Evolutionary conservation across 2,888 invertebrate genomes (phyloP).

Genomic region (Drosophila villosipedis): DNA sequence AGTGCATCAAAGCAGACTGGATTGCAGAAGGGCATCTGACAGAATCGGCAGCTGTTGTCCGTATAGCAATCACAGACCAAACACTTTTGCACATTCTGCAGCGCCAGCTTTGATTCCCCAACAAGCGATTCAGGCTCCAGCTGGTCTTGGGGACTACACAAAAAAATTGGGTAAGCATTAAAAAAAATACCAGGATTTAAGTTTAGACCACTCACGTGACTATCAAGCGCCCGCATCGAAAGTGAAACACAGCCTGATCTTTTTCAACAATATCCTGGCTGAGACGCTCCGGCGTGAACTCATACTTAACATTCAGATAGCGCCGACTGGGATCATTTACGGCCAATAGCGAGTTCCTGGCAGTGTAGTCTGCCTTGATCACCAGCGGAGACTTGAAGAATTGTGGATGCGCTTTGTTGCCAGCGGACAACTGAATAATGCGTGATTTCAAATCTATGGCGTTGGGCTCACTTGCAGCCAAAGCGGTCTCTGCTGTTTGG

Average conservation of each 20-base stretch:
- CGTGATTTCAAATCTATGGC: constrained; percentile 39
- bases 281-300: constrained; percentile 72
- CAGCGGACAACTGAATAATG: constrained; percentile 60
- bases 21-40: constrained; percentile 74
- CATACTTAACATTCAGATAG: constrained; percentile 71
- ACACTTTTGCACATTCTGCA: constrained; percentile 30
- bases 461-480: not conserved
- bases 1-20: constrained; percentile 73
- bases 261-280: constrained; percentile 4
- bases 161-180: not conserved
- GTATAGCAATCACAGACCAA: constrained; percentile 45
- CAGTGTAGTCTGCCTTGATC: constrained; percentile 54
- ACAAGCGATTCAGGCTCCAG: not conserved
- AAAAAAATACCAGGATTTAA: not conserved
- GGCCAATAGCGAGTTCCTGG: constrained; percentile 52
- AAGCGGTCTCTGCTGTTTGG: not conserved
- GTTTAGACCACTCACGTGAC: constrained; percentile 56
- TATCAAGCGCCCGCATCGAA: constrained; percentile 69
- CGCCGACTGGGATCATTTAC: constrained; percentile 61
- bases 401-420: constrained; percentile 62
- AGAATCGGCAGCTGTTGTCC: constrained; percentile 47
- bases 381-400: constrained; percentile 55
- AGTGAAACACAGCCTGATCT: constrained; percentile 53
- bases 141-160: constrained; percentile 13
- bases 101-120: not conserved